phyloP scores from a whole-genome alignment of 2,888 invertebrate species.

The Vannuccia rotundouncinata region DNA sequence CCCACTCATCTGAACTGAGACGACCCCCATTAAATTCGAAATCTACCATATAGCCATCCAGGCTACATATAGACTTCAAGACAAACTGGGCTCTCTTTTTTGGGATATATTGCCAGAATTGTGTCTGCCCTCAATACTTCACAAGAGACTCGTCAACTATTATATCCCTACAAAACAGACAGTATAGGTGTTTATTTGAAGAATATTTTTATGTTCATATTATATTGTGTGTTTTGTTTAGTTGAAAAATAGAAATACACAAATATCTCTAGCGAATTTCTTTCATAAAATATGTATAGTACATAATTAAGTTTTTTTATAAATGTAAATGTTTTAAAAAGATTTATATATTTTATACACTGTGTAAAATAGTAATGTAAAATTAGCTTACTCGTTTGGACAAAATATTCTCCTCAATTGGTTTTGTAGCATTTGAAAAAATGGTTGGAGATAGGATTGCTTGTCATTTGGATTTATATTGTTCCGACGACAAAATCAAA shows the following conservation, averaged over 20 bases:
- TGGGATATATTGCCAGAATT: constrained; percentile 3
- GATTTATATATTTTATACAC: no score
- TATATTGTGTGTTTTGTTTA: not conserved
- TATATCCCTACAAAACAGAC: not conserved
- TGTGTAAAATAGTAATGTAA: not conserved
- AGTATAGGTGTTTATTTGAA: not conserved
- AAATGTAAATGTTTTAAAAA: no score
- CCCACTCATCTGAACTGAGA: constrained; percentile 3
- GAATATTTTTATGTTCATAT: not conserved
- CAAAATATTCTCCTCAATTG: not conserved
- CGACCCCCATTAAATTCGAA: not conserved
- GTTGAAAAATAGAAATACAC: not conserved
- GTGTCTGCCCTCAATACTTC: not conserved
- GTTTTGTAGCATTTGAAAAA: not conserved
- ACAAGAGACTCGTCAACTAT: not conserved
- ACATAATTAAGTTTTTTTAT: not conserved
- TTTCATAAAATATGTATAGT: not conserved
- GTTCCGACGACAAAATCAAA: not conserved
- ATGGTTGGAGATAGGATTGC: not conserved
- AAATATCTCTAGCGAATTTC: no score
- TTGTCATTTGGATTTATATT: not conserved
- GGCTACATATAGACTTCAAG: not conserved
- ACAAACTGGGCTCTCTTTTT: not conserved
- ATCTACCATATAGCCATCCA: not conserved
- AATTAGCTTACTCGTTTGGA: not conserved